Percentiles rank a stretch among this genome's conserved stretches.
phyloP scores from a whole-genome alignment of 2,113 vertebrate genomes.

The Forbesichthys agassizii region DNA sequence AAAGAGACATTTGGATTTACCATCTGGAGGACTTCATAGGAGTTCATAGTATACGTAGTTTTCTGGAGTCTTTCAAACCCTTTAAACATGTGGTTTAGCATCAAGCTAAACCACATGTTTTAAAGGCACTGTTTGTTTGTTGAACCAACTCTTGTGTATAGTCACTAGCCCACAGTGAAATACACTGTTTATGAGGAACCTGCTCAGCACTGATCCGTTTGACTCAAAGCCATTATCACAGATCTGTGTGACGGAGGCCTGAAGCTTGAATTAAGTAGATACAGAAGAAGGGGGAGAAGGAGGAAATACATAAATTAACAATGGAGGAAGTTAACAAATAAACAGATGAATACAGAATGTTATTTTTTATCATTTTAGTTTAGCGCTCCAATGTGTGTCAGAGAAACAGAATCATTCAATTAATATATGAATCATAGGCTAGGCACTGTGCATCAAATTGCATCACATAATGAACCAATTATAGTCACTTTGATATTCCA shows the following conservation, averaged over 20 bases:
- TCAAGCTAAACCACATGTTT: conserved; percentile 49
- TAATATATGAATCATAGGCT: conserved; percentile 34
- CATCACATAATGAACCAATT: conserved; percentile 17
- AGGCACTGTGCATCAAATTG: conserved; percentile 2
- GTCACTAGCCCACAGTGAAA: conserved; percentile 32
- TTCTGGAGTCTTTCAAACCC: conserved; percentile 37
- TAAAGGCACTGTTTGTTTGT: conserved; percentile 48
- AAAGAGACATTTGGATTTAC: conserved; percentile 19
- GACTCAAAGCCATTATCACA: conserved; percentile 30
- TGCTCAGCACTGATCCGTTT: conserved; percentile 29
- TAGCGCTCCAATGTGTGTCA: neutral
- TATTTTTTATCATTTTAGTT: conserved; percentile 1
- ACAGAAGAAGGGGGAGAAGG: neutral
- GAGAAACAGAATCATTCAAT: conserved; percentile 6
- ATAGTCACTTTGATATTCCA: conserved; percentile 9
- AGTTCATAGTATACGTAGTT: conserved; percentile 7
- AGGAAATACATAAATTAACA: neutral
- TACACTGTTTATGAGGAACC: conserved; percentile 31
- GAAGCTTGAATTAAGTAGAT: conserved; percentile 22
- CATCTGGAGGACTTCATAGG: conserved; percentile 57
- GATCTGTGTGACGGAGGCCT: conserved; percentile 27
- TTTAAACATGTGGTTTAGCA: conserved; percentile 39
- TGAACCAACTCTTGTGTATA: conserved; percentile 22
- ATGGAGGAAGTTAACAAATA: neutral
- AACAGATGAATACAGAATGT: conserved; percentile 6